Conservation (phyloP, 2,113 vertebrate species). For the Pseudonaja textilis region DNA sequence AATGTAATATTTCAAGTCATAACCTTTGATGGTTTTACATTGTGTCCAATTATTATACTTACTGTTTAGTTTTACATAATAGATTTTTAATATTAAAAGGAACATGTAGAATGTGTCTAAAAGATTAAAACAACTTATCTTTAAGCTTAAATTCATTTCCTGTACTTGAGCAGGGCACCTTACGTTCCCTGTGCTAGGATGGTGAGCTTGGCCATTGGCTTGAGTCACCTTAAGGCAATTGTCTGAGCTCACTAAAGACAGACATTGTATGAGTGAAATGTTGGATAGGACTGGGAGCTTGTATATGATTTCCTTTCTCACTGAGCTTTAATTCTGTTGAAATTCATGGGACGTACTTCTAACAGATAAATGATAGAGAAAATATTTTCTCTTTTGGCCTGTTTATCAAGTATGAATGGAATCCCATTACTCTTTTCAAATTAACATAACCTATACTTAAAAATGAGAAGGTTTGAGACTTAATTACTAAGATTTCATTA, state of each 20-base stretch:
- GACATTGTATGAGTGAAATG: not conserved
- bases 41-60: not conserved
- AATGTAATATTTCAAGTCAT: not conserved
- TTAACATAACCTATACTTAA: not conserved
- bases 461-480: conserved; percentile 27
- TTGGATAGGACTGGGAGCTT: not conserved
- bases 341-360: not conserved
- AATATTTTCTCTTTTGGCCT: not conserved
- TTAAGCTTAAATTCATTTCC: not conserved
- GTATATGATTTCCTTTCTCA: not conserved
- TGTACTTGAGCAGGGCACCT: not conserved
- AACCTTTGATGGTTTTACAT: not conserved
- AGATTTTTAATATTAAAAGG: not conserved
- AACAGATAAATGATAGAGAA: not conserved
- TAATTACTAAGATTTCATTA: conserved; percentile 53
- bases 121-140: not conserved
- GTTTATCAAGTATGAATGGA: not conserved
- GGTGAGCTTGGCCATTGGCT: not conserved
- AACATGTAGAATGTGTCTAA: not conserved
- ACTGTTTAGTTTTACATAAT: not conserved
- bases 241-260: not conserved
- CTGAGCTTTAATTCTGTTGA: not conserved
- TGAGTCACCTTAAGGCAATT: not conserved
- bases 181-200: not conserved
- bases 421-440: not conserved